Percentiles rank a stretch among this genome's conserved stretches.
phyloP scores from a whole-genome alignment of 2,797 vertebrate species.

The Calcarius lapponicus region DNA sequence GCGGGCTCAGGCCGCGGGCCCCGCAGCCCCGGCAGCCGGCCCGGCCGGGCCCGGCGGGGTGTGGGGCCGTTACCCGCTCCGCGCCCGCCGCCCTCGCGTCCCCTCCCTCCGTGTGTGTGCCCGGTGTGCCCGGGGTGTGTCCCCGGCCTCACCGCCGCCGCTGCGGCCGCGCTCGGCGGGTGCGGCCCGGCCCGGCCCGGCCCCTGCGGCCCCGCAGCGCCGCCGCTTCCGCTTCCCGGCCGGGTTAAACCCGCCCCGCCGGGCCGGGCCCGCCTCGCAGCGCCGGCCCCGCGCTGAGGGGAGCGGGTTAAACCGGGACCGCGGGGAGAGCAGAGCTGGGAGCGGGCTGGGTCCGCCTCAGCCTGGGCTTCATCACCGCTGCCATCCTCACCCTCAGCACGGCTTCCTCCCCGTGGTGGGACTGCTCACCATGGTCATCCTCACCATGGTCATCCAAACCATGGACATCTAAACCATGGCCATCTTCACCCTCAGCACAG shows the following conservation, averaged over 20 bases:
- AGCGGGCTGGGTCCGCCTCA: fast-evolving
- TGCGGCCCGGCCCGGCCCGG: not conserved
- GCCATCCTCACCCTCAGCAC: not conserved
- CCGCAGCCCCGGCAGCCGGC: not conserved
- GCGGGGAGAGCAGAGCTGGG: fast-evolving
- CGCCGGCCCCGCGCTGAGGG: too few species aligned
- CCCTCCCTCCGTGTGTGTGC: not conserved
- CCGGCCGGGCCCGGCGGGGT: too few species aligned
- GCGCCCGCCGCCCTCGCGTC: not conserved
- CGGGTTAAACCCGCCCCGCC: not conserved
- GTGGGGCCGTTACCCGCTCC: not conserved
- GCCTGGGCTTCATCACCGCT: fast-evolving
- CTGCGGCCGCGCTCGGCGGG: not conserved
- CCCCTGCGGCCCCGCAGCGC: not conserved
- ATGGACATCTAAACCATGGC: too few species aligned
- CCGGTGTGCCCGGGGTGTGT: not conserved
- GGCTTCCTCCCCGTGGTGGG: too few species aligned
- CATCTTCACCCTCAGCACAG: too few species aligned
- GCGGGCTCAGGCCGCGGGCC: too few species aligned
- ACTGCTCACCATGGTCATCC: too few species aligned
- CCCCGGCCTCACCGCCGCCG: not conserved
- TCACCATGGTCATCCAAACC: too few species aligned
- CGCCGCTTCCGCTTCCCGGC: not conserved
- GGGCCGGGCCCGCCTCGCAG: not conserved
- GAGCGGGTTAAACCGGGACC: fast-evolving